Evolutionary conservation across 2,113 vertebrate species (phyloP).

Genomic region (Carollia perspicillata): DNA sequence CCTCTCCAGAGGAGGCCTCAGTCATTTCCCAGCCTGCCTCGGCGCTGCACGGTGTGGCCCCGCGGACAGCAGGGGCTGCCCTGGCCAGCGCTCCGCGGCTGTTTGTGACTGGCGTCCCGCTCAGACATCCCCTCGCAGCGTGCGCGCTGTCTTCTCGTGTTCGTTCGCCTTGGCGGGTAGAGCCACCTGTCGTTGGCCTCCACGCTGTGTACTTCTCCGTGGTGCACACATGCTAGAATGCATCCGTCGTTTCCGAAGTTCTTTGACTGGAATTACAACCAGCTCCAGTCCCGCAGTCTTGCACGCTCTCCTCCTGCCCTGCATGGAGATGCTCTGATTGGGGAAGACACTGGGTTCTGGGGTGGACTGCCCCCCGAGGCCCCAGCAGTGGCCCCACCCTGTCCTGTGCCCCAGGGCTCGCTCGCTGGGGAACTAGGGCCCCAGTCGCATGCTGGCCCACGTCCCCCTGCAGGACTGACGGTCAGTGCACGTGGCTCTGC

Average conservation of each 20-base stretch:
- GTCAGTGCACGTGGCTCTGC: fast-evolving
- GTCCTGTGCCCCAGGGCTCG: no score
- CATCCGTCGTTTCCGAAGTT: no score
- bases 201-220: no score
- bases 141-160: no score
- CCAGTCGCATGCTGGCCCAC: fast-evolving
- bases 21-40: not conserved
- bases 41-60: fast-evolving
- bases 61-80: fast-evolving
- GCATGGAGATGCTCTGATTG: not conserved
- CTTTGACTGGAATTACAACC: fast-evolving
- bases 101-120: not conserved
- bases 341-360: fast-evolving
- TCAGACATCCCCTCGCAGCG: no score
- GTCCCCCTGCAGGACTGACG: fast-evolving
- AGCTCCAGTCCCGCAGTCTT: fast-evolving
- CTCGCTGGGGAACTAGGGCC: no score
- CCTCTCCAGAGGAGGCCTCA: not conserved
- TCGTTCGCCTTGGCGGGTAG: not conserved
- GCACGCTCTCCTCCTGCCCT: fast-evolving
- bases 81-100: not conserved
- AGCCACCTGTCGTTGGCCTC: no score
- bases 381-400: no score
- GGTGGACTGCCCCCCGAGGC: not conserved
- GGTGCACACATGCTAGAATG: no score